Conservation (phyloP, 2,113 vertebrate species). For the Rynchops niger region DNA sequence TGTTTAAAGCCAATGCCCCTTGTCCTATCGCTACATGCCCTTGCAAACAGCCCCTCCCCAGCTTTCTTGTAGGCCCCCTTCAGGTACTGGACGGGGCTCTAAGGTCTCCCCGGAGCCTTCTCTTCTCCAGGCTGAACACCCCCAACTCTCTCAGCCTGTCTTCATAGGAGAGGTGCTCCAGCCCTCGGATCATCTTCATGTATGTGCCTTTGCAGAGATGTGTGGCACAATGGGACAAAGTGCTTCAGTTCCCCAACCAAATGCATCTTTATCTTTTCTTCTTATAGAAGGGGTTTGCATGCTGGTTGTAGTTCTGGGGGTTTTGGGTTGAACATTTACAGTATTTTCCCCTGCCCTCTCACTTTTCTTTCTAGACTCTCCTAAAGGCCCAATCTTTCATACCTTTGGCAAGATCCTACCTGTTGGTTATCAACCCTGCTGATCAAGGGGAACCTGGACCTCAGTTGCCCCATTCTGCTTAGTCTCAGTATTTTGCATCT, state of each 20-base stretch:
- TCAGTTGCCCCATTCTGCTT: background rate
- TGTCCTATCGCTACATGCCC: too few relatives aligned
- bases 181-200: background rate
- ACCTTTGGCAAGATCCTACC: background rate
- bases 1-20: too few relatives aligned
- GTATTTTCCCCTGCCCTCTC: background rate
- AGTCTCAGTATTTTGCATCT: background rate
- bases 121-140: too few relatives aligned
- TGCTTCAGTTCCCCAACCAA: background rate
- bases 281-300: background rate
- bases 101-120: too few relatives aligned
- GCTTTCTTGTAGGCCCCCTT: too few relatives aligned
- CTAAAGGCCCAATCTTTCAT: background rate
- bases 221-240: background rate
- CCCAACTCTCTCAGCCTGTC: too few relatives aligned
- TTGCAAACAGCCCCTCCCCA: too few relatives aligned
- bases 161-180: too few relatives aligned
- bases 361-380: background rate
- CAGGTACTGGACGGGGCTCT: too few relatives aligned
- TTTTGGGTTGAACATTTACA: background rate
- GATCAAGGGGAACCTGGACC: background rate
- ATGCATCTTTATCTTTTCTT: background rate
- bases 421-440: background rate
- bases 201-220: background rate
- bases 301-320: background rate